phyloP scores from a whole-genome alignment of 2,888 invertebrate species.

The Ernsta delagoae region DNA sequence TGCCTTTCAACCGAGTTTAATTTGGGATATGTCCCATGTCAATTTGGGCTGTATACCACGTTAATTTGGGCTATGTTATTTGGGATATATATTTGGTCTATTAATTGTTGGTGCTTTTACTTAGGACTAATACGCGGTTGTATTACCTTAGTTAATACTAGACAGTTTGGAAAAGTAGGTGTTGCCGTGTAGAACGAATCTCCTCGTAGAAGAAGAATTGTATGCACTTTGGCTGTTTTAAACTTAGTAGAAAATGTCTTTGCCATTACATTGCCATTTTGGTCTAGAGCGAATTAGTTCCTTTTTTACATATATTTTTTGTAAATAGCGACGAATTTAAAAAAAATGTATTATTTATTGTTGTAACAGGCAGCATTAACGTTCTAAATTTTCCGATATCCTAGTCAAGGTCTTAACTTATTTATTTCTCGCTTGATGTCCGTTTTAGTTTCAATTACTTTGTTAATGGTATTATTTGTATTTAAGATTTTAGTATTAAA shows the following conservation, averaged over 20 bases:
- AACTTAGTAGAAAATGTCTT: conserved; percentile 69
- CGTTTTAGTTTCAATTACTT: conserved; percentile 68
- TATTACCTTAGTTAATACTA: conserved; percentile 43
- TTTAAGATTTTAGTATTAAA: conserved; percentile 41
- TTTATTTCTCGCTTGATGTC: conserved; percentile 70
- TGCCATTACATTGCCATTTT: conserved; percentile 84
- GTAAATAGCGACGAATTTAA: conserved; percentile 82
- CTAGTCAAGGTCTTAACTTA: conserved; percentile 82
- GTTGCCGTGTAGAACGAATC: conserved; percentile 52
- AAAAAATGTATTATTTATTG: conserved; percentile 67
- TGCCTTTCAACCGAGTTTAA: too few relatives aligned
- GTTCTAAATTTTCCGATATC: conserved; percentile 78
- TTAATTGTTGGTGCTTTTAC: conserved; percentile 49
- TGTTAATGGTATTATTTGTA: conserved; percentile 64
- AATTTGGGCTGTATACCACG: too few relatives aligned
- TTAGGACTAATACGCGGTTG: conserved; percentile 42
- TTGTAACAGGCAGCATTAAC: conserved; percentile 60
- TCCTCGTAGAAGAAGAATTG: conserved; percentile 57
- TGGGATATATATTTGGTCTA: too few relatives aligned
- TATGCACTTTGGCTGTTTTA: conserved; percentile 66
- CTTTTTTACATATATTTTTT: conserved; percentile 72
- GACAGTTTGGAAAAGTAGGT: conserved; percentile 48
- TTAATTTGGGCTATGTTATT: too few relatives aligned
- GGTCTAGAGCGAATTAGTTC: conserved; percentile 82
- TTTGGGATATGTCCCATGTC: too few relatives aligned